Base-by-base conservation (phyloP, 2,888 invertebrate genomes). In the Bembecia ichneumoniformis region DNA sequence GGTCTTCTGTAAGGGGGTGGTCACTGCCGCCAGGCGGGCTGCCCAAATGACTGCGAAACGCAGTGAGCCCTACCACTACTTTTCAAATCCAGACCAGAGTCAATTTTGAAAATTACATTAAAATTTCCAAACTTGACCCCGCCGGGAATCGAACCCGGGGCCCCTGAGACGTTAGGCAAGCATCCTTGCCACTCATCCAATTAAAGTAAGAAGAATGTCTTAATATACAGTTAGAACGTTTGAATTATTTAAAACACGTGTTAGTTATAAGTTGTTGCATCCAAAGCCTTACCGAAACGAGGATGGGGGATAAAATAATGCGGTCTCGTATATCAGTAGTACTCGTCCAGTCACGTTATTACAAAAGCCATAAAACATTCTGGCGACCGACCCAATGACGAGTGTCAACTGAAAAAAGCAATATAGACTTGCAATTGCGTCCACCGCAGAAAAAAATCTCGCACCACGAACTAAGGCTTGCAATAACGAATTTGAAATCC, bases 401-500 rank as follows among this genome's bases (percentile, higher is more conserved):
- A 74, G 60, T 74, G 74, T 71, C 74, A 75, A 71, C 68, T 64
- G 66, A 68, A 68, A 72, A 74, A 74, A 52, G 71, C 72, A 80
- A 77, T 73, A 75, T 58, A 53, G 63, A 74, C 66, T 68, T 66
- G 64, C 63, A 56, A 67, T 40, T 40, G 70, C 62, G 59, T 66
- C 63, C 64, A 65, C 66, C 58, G 67, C 69, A 69, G 64, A 68
- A 71, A 52, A 77, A 78, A 77, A 77, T 75, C 75, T 75, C 73
- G 60, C 62, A 56, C 59, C 54, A 53, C 54, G n/a, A 13, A 11
- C 49, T 61, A 67, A 77, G 76, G 75, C 44, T 73, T 71, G 77
- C 75, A 78, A 77, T 80, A 81, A 78, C 77, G 76, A 79, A 77
- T 76, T 79, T 76, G 64, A 76, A 82, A 80, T 80, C 77, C 78